phyloP scores from a whole-genome alignment of 2,113 vertebrate genomes.

The Vulpes lagopus region DNA sequence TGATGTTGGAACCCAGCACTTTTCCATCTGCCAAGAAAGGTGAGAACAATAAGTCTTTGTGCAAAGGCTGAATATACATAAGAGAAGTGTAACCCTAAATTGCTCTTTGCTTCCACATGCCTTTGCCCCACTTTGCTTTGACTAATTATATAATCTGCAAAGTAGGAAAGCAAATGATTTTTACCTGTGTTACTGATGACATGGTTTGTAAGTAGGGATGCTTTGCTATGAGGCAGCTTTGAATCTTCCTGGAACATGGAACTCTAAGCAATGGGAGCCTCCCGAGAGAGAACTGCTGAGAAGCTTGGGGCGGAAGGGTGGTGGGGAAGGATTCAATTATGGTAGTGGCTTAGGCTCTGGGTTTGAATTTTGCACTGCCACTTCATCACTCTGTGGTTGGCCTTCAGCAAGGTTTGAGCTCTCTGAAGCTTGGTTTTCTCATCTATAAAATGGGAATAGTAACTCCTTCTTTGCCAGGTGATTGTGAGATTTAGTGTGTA shows the following conservation, averaged over 20 bases:
- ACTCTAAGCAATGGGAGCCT: neutral
- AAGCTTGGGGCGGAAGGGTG: neutral
- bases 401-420: neutral
- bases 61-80: conserved; percentile 41
- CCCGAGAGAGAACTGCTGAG: neutral
- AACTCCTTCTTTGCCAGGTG: neutral
- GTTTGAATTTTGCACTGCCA: neutral
- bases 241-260: neutral
- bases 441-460: neutral
- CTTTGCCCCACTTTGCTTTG: conserved; percentile 36
- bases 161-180: conserved; percentile 27
- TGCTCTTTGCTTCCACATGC: neutral
- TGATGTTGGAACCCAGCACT: conserved; percentile 28
- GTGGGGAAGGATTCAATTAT: neutral
- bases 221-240: conserved; percentile 3
- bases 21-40: conserved; percentile 56
- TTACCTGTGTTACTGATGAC: neutral
- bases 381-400: neutral
- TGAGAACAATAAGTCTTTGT: conserved; percentile 57
- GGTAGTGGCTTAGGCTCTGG: neutral
- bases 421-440: conserved; percentile 17
- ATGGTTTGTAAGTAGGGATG: neutral
- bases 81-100: neutral
- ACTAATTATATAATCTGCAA: conserved; percentile 55
- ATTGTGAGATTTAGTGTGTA: neutral